phyloP scores from a whole-genome alignment of 2,888 invertebrate species.

The Cecidostiba fungosa region DNA sequence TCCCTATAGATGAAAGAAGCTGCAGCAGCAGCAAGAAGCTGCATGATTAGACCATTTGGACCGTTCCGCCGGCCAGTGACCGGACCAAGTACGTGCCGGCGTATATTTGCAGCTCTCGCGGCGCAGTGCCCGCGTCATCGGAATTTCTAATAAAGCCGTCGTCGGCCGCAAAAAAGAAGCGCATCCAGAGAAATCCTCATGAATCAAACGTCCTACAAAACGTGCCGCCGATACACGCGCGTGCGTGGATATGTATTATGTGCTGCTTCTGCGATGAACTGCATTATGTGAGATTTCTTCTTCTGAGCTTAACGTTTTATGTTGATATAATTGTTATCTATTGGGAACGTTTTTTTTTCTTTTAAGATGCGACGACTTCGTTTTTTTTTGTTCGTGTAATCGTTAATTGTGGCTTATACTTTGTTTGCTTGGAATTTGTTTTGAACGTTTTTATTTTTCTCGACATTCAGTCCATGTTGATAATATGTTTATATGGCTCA shows the following conservation, averaged over 20 bases:
- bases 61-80: conserved; percentile 58
- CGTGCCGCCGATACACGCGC: conserved; percentile 76
- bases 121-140: conserved; percentile 70
- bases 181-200: conserved; percentile 74
- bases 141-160: conserved; percentile 79
- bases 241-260: conserved; percentile 68
- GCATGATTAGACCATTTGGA: conserved; percentile 70
- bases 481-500: neutral
- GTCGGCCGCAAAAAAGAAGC: conserved; percentile 78
- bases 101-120: conserved; percentile 70
- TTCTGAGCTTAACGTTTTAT: neutral
- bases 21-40: conserved; percentile 67
- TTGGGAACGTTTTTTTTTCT: neutral
- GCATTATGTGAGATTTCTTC: conserved; percentile 20
- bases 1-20: conserved; percentile 33
- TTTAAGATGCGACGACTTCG: no score
- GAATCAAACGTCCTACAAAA: conserved; percentile 76
- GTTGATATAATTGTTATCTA: neutral
- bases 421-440: neutral
- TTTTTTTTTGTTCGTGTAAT: no score
- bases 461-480: neutral
- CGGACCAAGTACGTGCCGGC: conserved; percentile 64
- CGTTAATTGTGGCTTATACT: neutral
- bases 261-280: conserved; percentile 8
- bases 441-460: neutral